Conservation (phyloP, 2,113 vertebrate genomes). For the Sinocyclocheilus grahami region DNA sequence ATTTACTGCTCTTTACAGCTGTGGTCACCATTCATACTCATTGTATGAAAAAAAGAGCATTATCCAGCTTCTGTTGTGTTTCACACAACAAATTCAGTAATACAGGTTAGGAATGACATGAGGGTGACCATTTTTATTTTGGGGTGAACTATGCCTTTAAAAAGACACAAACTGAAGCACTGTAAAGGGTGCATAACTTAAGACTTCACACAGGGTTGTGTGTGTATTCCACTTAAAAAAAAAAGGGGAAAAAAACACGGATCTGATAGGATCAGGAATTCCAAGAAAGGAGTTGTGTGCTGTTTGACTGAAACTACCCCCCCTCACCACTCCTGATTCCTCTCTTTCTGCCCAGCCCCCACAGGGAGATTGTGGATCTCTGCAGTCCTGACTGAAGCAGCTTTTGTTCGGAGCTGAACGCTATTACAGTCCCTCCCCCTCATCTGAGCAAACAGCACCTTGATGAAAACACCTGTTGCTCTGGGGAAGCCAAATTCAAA, state of each 20-base stretch:
- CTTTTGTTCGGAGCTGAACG: slow-evolving; percentile 57
- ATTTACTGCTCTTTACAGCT: background rate
- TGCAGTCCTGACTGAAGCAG: slow-evolving; percentile 50
- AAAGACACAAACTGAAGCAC: background rate
- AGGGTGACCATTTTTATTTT: background rate
- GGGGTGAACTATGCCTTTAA: background rate
- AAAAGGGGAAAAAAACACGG: background rate
- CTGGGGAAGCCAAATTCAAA: slow-evolving; percentile 31
- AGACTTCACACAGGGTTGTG: background rate
- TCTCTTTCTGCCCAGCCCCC: slow-evolving; percentile 40
- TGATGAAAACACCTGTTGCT: slow-evolving; percentile 63
- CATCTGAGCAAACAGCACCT: slow-evolving; percentile 56
- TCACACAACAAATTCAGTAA: background rate
- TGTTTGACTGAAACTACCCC: slow-evolving; percentile 33
- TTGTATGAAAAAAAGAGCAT: background rate
- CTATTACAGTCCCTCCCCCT: background rate
- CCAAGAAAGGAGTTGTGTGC: slow-evolving; percentile 26
- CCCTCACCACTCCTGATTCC: background rate
- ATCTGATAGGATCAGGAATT: slow-evolving; percentile 54
- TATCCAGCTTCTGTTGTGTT: background rate
- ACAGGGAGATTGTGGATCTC: slow-evolving; percentile 53
- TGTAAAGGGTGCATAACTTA: background rate
- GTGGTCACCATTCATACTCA: background rate
- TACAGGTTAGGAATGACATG: background rate
- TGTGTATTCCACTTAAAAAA: background rate